Percentiles rank a stretch among this genome's conserved stretches.
phyloP scores from a whole-genome alignment of 2,113 vertebrate genomes.

The Pelusios castaneus region DNA sequence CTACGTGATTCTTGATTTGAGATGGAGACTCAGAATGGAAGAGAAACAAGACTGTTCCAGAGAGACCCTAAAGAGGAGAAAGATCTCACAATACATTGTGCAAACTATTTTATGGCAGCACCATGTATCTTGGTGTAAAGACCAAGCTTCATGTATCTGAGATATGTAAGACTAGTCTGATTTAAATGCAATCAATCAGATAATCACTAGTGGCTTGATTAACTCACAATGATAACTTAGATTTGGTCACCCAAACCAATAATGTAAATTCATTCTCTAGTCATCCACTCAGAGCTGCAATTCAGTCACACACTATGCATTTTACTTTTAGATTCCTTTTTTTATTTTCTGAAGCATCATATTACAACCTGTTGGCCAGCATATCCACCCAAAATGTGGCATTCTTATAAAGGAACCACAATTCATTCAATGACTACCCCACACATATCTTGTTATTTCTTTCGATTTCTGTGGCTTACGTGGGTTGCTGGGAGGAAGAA shows the following conservation, averaged over 20 bases:
- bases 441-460: neutral
- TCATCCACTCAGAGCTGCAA: neutral
- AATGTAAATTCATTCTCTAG: neutral
- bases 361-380: neutral
- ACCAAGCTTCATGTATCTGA: neutral
- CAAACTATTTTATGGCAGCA: neutral
- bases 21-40: neutral
- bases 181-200: neutral
- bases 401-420: neutral
- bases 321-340: neutral
- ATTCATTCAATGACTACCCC: neutral
- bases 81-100: neutral
- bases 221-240: neutral
- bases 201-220: neutral
- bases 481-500: constrained; percentile 64
- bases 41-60: neutral
- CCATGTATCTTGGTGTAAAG: neutral
- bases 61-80: neutral
- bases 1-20: neutral
- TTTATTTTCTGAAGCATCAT: neutral
- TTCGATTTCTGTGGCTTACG: constrained; percentile 24
- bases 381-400: neutral
- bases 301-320: neutral
- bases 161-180: neutral
- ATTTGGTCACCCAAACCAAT: neutral